phyloP scores from a whole-genome alignment of 2,888 invertebrate species.

The Pyrochroa serraticornis region DNA sequence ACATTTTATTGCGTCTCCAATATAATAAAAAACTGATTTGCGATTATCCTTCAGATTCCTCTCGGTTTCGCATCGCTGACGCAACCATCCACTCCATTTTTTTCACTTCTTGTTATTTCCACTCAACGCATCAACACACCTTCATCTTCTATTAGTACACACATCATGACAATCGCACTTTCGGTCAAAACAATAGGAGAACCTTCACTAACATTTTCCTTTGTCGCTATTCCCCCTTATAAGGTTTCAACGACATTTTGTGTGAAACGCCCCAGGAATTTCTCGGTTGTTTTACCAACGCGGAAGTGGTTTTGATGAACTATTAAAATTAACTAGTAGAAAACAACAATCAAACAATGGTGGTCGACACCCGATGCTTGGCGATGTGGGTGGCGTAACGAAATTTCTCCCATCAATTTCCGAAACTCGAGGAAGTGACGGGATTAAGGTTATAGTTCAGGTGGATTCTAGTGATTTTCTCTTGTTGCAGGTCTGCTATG shows the following conservation, averaged over 20 bases:
- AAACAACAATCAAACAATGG: background rate
- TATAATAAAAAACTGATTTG: conserved; percentile 31
- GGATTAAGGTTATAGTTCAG: background rate
- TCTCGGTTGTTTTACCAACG: too few relatives aligned
- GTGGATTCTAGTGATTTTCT: conserved; percentile 7
- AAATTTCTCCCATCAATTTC: too few relatives aligned
- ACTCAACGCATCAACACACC: conserved; percentile 9
- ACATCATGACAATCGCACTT: too few relatives aligned
- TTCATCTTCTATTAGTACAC: too few relatives aligned
- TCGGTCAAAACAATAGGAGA: too few relatives aligned
- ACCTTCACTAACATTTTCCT: too few relatives aligned
- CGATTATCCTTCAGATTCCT: conserved; percentile 25
- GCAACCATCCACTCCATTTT: conserved; percentile 9
- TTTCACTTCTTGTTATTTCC: conserved; percentile 19
- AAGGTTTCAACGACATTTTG: too few relatives aligned
- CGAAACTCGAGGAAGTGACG: background rate
- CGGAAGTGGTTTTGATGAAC: background rate
- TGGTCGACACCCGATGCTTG: background rate
- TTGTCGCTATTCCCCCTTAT: too few relatives aligned
- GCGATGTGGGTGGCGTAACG: too few relatives aligned
- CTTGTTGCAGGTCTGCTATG: conserved; percentile 56
- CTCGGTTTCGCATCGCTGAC: conserved; percentile 18
- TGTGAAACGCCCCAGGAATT: too few relatives aligned
- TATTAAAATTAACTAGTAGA: background rate
- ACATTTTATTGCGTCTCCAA: conserved; percentile 23